Evolutionary conservation across 2,888 invertebrate genomes (phyloP), one percentile per base, ranked within the genome.

Genomic region (Gymnocheta viridis): DNA sequence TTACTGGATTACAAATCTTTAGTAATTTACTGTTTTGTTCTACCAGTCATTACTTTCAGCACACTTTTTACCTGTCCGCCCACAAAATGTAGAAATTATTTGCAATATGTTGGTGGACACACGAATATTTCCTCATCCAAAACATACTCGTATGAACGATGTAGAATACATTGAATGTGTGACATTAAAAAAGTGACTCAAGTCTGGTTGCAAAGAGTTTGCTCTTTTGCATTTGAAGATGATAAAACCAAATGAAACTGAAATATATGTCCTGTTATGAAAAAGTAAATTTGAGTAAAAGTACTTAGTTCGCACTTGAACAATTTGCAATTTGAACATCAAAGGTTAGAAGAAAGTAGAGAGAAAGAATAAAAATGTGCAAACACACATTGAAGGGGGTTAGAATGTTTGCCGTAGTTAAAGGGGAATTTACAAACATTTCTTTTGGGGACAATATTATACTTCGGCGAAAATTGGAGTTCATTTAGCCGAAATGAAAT

Each of bases 1-100:
- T 76, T 66, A 44, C 29, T 24, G 44, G 22, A 44, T 66, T 56
- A 24, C 29, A 76, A 66, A 56, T 76, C 41, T 56, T 76, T 76
- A 56, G 66, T 76, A 76, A 76, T 66, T 56, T 66, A 64, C 64
- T 54, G 19, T 64, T 47, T 54, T 44, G 14, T 32, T 9, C 17
- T n/a, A 17, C 19, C 32, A 64, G 54, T 64, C 47, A 64, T 74
- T 44, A 54, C 19, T 44, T 29, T 9, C 22, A 64, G n/a, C 27
- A 54, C 17, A 24, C 44, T n/a, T 66, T 14, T 32, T 54, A 51
- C 29, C 74, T 54, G 64, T 64, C 64, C 64, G 24, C 74, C 74
- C 22, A 76, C 64, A 54, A 76, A 41, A 32, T 56, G 12, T 54
- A 29, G 29, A 22, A 41, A 44, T 76, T 54, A 76, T 44, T 66